A percentile compares a stretch with the other conserved stretches of the same genome.
Evolutionary conservation across 30 jellyfish, hydroid and myxozoan genomes (phyloP).

Genomic region (Aurelia aurita): DNA sequence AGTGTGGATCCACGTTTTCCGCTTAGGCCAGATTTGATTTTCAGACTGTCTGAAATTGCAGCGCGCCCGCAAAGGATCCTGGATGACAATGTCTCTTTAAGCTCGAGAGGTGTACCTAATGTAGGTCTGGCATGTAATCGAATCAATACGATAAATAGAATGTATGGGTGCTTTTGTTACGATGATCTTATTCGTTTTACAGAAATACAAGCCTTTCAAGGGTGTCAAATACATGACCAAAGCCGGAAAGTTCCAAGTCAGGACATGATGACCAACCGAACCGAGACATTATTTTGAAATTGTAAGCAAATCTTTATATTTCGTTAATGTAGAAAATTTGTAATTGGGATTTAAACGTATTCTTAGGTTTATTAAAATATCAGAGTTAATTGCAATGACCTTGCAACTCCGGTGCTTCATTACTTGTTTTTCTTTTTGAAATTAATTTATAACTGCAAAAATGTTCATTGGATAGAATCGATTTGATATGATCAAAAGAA

Average conservation of each 20-base stretch:
- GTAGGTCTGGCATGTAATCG: too few relatives aligned
- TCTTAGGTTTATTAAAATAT: neutral
- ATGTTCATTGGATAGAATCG: too few relatives aligned
- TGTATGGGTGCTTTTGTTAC: too few relatives aligned
- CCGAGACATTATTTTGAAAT: neutral
- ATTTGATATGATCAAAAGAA: too few relatives aligned
- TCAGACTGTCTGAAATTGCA: too few relatives aligned
- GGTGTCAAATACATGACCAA: slow-evolving; percentile 94
- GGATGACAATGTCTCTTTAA: too few relatives aligned
- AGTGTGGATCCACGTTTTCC: too few relatives aligned
- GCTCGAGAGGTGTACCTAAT: too few relatives aligned
- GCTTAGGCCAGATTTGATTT: too few relatives aligned
- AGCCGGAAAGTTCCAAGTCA: slow-evolving; percentile 95
- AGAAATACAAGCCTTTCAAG: slow-evolving; percentile 95
- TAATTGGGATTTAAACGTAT: slow-evolving; percentile 1
- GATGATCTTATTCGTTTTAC: slow-evolving; percentile 2
- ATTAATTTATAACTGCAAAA: neutral
- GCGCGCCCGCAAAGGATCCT: too few relatives aligned
- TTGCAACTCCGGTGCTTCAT: slow-evolving; percentile 3
- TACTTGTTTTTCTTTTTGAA: neutral
- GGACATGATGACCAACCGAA: slow-evolving; percentile 68
- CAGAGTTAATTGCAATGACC: neutral
- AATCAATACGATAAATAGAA: too few relatives aligned
- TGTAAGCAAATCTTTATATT: neutral
- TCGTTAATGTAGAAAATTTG: neutral